Percentiles rank a stretch among this genome's conserved stretches.
Conservation (phyloP, 2,888 invertebrate species). For the Caenorhabditis panamensis region DNA sequence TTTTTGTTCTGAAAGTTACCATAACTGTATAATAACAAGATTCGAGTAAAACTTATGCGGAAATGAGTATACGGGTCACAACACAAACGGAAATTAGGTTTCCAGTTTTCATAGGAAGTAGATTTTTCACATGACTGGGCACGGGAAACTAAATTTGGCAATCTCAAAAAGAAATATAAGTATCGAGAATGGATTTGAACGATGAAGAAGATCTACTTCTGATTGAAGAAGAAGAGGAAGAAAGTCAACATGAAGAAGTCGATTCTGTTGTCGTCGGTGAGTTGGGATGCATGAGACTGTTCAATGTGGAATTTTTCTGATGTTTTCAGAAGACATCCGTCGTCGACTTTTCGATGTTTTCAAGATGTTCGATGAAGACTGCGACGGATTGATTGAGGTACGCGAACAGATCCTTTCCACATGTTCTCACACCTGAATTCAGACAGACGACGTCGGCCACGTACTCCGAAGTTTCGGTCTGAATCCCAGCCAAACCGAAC, state of each 20-base stretch:
- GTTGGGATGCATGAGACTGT: too few species aligned
- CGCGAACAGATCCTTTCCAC: not conserved
- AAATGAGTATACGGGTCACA: not conserved
- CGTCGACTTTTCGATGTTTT: constrained; percentile 62
- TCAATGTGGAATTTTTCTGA: too few species aligned
- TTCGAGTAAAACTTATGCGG: not conserved
- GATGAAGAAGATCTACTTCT: constrained; percentile 47
- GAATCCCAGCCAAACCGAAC: constrained; percentile 58
- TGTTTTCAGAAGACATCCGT: constrained; percentile 54
- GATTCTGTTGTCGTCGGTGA: constrained; percentile 50
- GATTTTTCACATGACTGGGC: not conserved
- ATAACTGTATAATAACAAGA: constrained; percentile 1
- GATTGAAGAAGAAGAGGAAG: constrained; percentile 46
- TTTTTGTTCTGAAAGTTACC: not conserved
- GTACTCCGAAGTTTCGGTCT: constrained; percentile 63
- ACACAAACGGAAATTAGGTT: not conserved
- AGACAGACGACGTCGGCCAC: constrained; percentile 59
- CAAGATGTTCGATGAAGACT: constrained; percentile 68
- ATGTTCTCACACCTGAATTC: not conserved
- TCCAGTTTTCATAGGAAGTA: not conserved
- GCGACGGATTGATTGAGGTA: constrained; percentile 64
- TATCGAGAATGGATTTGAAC: constrained; percentile 27
- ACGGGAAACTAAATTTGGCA: not conserved
- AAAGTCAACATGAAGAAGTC: constrained; percentile 38
- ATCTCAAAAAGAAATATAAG: not conserved